Percentiles rank a stretch among this genome's conserved stretches.
phyloP scores from a whole-genome alignment of 2,113 vertebrate species.

The Clarias magur region DNA sequence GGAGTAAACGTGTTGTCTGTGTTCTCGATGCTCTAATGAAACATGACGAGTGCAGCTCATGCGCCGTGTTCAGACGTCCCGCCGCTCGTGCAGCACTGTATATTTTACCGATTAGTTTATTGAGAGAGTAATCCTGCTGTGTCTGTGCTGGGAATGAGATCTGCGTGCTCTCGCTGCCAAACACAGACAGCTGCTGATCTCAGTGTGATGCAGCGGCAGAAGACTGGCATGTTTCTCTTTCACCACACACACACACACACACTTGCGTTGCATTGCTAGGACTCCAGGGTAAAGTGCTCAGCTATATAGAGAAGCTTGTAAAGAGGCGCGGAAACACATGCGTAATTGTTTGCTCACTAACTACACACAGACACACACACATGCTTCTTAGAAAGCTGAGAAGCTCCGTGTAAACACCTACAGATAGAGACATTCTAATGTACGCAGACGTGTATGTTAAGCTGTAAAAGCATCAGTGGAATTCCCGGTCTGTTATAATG shows the following conservation, averaged over 20 bases:
- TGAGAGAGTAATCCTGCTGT: neutral
- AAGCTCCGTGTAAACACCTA: neutral
- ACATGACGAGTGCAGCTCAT: neutral
- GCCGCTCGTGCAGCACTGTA: neutral
- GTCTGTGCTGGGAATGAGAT: neutral
- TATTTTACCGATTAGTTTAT: neutral
- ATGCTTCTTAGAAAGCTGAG: neutral
- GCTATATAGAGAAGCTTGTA: neutral
- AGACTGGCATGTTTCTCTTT: constrained; percentile 4
- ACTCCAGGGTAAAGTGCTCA: neutral
- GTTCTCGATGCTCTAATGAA: neutral
- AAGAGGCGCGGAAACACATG: neutral
- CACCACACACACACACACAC: neutral
- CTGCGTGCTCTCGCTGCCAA: neutral
- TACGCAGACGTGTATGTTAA: neutral
- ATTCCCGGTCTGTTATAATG: neutral
- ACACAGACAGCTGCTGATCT: constrained; percentile 6
- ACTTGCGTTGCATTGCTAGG: neutral
- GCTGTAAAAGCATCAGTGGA: neutral
- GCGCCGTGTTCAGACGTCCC: neutral
- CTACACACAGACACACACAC: no score
- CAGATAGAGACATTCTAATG: neutral
- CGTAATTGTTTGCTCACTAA: neutral
- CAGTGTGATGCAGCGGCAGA: neutral
- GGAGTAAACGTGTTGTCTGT: neutral